These are phyloP conservation scores for Hemicentrotus pulcherrimus DNA, from an alignment of 35 echinoderm and acorn worm species.

Conservation along the genomic window DNA sequence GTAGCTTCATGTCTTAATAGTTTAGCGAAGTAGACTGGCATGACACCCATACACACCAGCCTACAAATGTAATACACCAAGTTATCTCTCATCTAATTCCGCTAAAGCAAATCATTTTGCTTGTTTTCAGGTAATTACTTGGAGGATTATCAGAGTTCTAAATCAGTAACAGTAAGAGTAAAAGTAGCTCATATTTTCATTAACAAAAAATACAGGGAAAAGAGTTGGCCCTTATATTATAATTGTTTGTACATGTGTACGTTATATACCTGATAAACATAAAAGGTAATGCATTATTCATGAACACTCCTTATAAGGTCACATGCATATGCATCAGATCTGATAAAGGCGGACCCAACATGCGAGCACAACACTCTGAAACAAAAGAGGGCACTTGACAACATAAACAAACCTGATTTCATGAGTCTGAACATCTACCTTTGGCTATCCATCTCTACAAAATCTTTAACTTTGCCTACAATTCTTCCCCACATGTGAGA, in stretches of 20 bases:
- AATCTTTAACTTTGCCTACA: too few species aligned
- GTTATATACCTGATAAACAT: constrained; percentile 36
- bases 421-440: not conserved
- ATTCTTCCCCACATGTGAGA: too few species aligned
- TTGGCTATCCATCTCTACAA: too few species aligned
- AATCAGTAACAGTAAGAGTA: not conserved
- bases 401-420: not conserved
- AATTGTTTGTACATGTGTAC: constrained; percentile 8
- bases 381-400: not conserved
- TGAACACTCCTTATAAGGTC: constrained; percentile 31
- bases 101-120: not conserved
- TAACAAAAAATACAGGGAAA: not conserved
- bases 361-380: not conserved
- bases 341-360: not conserved
- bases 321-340: constrained; percentile 35
- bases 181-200: not conserved
- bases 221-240: not conserved
- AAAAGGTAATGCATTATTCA: constrained; percentile 46
- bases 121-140: not conserved
- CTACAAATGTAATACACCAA: not conserved
- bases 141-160: not conserved
- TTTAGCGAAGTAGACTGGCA: not conserved
- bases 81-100: not conserved
- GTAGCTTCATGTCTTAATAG: not conserved
- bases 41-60: not conserved